These are phyloP conservation scores for crab-eating macaque (Macaca fascicularis) DNA, from an alignment of 2,113 vertebrate species.

Conservation along the genomic window T2T-MFA8v1.1 NC_088381.1:132391501-132392000, in stretches of 20 bases:
- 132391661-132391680: not conserved
- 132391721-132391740: constrained; percentile 19
- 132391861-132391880: constrained; percentile 42
- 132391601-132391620: not conserved
- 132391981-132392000: not conserved
- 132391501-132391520: not conserved
- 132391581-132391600: not conserved
- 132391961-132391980: constrained; percentile 26
- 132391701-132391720: not conserved
- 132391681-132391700: not conserved
- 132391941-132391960: constrained; percentile 36
- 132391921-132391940: constrained; percentile 4
- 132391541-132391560: not conserved
- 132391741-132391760: constrained; percentile 55
- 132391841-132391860: not conserved
- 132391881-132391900: not conserved
- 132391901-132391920: constrained; percentile 28
- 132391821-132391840: constrained; percentile 45
- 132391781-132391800: not conserved
- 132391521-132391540: not conserved
- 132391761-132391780: constrained; percentile 60
- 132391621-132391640: constrained; percentile 9
- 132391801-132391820: constrained; percentile 30
- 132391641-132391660: not conserved
- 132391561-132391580: not conserved